Evolutionary conservation across 2,113 vertebrate species (phyloP).

Genomic region (human): DNA sequence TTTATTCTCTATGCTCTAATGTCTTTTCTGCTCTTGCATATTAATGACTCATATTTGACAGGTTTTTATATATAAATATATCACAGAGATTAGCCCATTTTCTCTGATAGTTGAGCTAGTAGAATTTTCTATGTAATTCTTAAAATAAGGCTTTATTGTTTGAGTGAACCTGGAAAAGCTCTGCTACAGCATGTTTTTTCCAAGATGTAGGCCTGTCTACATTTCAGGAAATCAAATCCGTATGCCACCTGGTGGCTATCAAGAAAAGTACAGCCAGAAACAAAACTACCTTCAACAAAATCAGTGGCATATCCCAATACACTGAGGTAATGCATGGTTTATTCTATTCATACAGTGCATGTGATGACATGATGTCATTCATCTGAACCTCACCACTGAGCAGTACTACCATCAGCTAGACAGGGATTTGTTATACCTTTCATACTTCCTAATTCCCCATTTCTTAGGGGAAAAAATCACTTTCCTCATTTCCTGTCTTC

Average conservation of each 20-base stretch:
- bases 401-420: not conserved
- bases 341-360: not conserved
- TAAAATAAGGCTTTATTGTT: not conserved
- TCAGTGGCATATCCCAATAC: not conserved
- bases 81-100: not conserved
- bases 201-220: not conserved
- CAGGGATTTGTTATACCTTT: not conserved
- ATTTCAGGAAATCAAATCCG: not conserved
- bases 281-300: not conserved
- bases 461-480: not conserved
- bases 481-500: not conserved
- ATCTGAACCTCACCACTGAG: not conserved
- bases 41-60: not conserved
- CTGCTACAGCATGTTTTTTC: not conserved
- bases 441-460: not conserved
- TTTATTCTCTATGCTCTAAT: not conserved
- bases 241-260: slow-evolving; percentile 48
- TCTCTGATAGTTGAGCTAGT: not conserved
- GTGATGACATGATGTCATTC: not conserved
- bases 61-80: not conserved
- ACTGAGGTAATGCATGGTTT: too few relatives aligned
- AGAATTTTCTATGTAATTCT: not conserved
- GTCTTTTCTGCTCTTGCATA: not conserved
- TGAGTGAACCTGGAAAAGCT: not conserved
- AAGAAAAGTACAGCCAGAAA: not conserved